phyloP scores from a whole-genome alignment of 2,888 invertebrate species.

The Chrysolina americana region DNA sequence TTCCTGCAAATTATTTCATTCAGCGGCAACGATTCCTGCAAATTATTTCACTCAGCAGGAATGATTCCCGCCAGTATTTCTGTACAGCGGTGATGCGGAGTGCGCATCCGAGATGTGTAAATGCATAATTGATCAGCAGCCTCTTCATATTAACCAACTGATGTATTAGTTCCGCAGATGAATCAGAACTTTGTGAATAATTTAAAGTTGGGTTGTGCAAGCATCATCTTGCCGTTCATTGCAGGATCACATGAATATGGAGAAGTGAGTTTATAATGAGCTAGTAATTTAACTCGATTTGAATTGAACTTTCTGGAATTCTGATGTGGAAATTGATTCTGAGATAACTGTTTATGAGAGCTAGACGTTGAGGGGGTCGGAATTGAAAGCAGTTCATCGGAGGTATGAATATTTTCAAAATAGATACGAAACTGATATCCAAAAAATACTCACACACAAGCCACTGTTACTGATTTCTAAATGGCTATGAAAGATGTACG shows the following conservation, averaged over 20 bases:
- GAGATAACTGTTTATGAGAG: neutral
- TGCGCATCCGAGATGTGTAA: constrained; percentile 47
- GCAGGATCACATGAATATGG: constrained; percentile 39
- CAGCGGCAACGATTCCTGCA: constrained; percentile 68
- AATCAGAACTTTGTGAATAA: constrained; percentile 56
- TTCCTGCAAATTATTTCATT: constrained; percentile 68
- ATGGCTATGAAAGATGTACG: too few species aligned
- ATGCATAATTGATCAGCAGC: constrained; percentile 65
- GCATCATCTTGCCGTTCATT: constrained; percentile 47
- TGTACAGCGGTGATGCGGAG: constrained; percentile 41
- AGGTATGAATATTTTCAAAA: too few species aligned
- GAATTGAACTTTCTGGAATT: constrained; percentile 10
- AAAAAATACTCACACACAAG: too few species aligned
- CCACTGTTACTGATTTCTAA: too few species aligned
- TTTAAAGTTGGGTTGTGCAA: constrained; percentile 56
- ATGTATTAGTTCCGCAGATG: constrained; percentile 60
- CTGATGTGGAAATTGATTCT: neutral
- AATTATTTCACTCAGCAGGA: constrained; percentile 68
- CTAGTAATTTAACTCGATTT: constrained; percentile 4
- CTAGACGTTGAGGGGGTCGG: too few species aligned
- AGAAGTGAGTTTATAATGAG: constrained; percentile 39
- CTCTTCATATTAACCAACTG: constrained; percentile 66
- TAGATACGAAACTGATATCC: too few species aligned
- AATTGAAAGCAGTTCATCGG: too few species aligned
- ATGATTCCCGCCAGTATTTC: constrained; percentile 63